phyloP scores from a whole-genome alignment of 2,113 vertebrate genomes.

The Paradisaea rubra region DNA sequence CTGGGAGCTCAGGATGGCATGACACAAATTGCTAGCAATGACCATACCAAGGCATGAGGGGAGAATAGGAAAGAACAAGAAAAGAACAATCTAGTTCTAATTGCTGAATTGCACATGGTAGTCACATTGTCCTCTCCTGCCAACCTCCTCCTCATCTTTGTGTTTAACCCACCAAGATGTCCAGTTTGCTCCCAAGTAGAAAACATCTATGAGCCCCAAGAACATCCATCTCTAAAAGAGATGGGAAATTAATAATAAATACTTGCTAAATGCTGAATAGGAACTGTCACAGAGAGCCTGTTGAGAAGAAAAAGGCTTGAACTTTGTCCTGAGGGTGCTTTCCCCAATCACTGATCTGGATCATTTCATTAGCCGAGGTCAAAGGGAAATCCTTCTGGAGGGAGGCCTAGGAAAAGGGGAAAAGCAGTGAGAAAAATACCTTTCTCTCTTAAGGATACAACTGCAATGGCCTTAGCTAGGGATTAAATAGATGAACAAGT shows the following conservation, averaged over 20 bases:
- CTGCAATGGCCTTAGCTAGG: neutral
- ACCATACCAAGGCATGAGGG: neutral
- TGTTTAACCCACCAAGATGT: neutral
- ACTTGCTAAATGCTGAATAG: neutral
- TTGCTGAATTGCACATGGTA: neutral
- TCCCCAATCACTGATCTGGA: neutral
- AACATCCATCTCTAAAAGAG: neutral
- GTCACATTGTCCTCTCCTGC: neutral
- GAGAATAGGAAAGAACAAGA: neutral
- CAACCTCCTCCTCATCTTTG: neutral
- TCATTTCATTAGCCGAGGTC: neutral
- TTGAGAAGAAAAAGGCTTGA: neutral
- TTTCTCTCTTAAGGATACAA: neutral
- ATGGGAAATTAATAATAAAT: neutral
- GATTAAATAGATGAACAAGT: neutral
- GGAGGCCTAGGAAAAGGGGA: neutral
- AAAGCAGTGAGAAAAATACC: neutral
- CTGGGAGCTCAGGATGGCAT: neutral
- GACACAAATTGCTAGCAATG: neutral
- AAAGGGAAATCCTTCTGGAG: neutral
- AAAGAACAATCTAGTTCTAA: neutral
- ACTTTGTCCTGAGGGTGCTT: neutral
- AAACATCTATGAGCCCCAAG: neutral
- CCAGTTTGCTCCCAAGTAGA: neutral
- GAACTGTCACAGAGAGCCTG: neutral